phyloP scores from a whole-genome alignment of 2,797 vertebrate species.

The Sphaeramia orbicularis region DNA sequence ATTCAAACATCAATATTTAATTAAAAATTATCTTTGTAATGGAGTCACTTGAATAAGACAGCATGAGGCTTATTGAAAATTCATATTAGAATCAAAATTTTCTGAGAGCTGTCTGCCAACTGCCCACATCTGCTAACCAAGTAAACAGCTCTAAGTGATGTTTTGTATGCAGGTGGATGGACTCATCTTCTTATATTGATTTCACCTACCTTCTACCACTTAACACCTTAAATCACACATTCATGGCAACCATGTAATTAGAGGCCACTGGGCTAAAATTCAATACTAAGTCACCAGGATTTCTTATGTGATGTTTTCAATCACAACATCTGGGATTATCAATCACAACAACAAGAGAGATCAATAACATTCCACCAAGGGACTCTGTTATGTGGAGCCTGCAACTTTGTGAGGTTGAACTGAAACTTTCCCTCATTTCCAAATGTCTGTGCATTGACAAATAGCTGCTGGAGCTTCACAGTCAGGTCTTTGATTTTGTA shows the following conservation, averaged over 20 bases:
- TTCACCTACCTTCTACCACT: constrained; percentile 39
- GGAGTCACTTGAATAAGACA: constrained; percentile 27
- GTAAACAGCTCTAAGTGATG: constrained; percentile 57
- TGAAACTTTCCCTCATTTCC: not conserved
- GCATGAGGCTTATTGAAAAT: constrained; percentile 35
- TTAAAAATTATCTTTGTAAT: constrained; percentile 18
- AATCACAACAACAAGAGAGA: constrained; percentile 1
- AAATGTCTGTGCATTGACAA: not conserved
- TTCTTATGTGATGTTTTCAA: constrained; percentile 23
- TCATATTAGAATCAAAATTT: constrained; percentile 19
- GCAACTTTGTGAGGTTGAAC: not conserved
- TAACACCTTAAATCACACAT: constrained; percentile 38
- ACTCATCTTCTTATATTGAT: constrained; percentile 63
- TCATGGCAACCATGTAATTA: constrained; percentile 40
- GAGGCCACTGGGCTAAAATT: constrained; percentile 18
- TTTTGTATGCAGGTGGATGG: constrained; percentile 44
- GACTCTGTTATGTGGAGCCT: constrained; percentile 9
- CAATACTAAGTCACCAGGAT: constrained; percentile 18
- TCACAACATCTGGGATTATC: constrained; percentile 13
- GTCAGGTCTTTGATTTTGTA: not conserved
- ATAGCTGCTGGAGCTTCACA: not conserved
- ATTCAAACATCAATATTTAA: constrained; percentile 33
- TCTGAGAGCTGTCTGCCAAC: constrained; percentile 30
- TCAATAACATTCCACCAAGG: constrained; percentile 15
- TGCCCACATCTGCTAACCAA: constrained; percentile 44